These are phyloP conservation scores for Eulemur macaco DNA, from an alignment of 2,113 vertebrate species.

Conservation along the genomic window DNA sequence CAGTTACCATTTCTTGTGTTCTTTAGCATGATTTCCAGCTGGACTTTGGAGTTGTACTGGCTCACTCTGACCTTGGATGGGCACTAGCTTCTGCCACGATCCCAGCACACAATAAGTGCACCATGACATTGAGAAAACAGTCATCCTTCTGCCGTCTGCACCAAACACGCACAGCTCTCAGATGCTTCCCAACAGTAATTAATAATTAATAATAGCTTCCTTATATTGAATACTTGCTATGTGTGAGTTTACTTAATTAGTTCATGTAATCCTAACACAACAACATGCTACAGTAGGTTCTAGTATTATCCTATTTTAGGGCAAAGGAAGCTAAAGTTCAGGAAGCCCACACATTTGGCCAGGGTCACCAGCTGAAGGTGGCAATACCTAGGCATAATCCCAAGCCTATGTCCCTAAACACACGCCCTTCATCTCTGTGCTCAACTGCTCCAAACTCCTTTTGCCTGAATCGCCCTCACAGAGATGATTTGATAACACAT, in stretches of 20 bases:
- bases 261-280: not conserved
- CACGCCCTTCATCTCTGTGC: not conserved
- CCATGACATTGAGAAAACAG: not conserved
- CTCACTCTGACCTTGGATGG: not conserved
- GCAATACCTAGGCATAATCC: too few species aligned
- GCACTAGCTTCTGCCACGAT: not conserved
- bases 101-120: not conserved
- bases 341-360: not conserved
- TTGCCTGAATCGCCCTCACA: not conserved
- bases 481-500: conserved; percentile 33
- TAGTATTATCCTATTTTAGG: not conserved
- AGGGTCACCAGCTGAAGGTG: too few species aligned
- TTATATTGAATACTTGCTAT: not conserved
- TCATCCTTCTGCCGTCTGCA: not conserved
- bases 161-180: not conserved
- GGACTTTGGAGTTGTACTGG: not conserved
- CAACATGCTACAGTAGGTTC: not conserved
- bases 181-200: not conserved
- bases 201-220: not conserved
- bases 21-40: not conserved
- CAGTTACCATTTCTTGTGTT: not conserved
- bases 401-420: not conserved
- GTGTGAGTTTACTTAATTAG: not conserved
- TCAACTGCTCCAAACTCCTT: not conserved
- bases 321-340: not conserved